A percentile compares a stretch with the other conserved stretches of the same genome.
These are phyloP conservation scores for Drosophila quadrilineata DNA, from an alignment of 1,140 invertebrate genomes.

Conservation along the genomic window DNA sequence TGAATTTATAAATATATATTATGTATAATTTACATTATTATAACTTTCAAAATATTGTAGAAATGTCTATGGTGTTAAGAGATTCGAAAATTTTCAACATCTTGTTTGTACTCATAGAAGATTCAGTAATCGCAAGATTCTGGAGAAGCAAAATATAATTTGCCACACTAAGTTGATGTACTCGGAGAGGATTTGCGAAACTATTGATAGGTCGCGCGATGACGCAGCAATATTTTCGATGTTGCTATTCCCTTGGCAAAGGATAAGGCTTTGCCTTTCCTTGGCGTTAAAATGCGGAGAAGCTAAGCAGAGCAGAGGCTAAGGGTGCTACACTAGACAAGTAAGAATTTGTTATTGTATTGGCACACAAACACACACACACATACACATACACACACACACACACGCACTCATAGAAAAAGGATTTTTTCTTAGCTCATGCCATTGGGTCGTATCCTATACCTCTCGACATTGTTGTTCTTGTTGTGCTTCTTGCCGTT, in stretches of 20 bases:
- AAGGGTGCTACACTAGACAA: conserved; percentile 15
- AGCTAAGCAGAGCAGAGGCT: conserved; percentile 16
- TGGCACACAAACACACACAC: not conserved
- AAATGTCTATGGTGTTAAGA: no score
- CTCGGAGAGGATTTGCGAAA: conserved; percentile 22
- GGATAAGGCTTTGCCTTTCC: no score
- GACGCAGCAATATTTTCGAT: conserved; percentile 25
- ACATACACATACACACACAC: not conserved
- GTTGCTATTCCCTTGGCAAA: no score
- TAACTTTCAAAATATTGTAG: no score
- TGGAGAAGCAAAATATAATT: no score
- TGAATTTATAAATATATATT: no score
- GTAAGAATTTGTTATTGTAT: conserved; percentile 1
- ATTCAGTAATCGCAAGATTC: no score
- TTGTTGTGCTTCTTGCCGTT: conserved; percentile 6
- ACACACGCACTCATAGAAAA: not conserved
- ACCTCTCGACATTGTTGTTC: not conserved
- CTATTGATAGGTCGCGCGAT: conserved; percentile 5
- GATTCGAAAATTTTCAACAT: no score
- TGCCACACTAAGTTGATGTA: no score
- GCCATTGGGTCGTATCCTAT: not conserved
- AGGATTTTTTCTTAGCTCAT: conserved; percentile 10
- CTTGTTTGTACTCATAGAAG: no score
- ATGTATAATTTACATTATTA: no score
- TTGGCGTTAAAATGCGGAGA: conserved; percentile 32